Percentiles rank a stretch among this genome's conserved stretches.
Evolutionary conservation across 2,888 invertebrate species (phyloP).

Genomic region (Drosophila melanocephala): DNA sequence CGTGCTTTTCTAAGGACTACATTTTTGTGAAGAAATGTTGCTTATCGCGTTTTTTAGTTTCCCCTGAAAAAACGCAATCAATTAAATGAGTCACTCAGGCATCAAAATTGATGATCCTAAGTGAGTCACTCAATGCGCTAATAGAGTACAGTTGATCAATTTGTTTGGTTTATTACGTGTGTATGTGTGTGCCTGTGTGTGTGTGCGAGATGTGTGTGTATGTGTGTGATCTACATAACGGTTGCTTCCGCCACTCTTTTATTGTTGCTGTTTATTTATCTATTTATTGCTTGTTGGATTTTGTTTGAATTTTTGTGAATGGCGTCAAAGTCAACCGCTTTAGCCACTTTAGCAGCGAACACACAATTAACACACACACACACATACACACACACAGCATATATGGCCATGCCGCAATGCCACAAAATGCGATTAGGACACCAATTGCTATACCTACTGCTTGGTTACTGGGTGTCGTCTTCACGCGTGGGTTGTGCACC

Average conservation of each 20-base stretch:
- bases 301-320: slow-evolving; percentile 56
- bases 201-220: not conserved
- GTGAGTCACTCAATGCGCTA: slow-evolving; percentile 41
- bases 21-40: not conserved
- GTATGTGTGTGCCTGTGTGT: slow-evolving; percentile 24
- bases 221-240: slow-evolving; percentile 53
- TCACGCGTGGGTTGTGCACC: slow-evolving; percentile 48
- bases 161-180: slow-evolving; percentile 26
- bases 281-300: slow-evolving; percentile 23
- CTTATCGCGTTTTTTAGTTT: slow-evolving; percentile 44
- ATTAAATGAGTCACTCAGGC: slow-evolving; percentile 43
- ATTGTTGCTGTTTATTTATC: slow-evolving; percentile 3
- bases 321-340: slow-evolving; percentile 62
- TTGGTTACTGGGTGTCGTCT: not conserved
- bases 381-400: slow-evolving; percentile 1
- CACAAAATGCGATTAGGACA: slow-evolving; percentile 58
- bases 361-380: not conserved
- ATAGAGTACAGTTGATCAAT: slow-evolving; percentile 52
- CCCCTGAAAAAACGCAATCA: slow-evolving; percentile 13
- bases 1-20: not conserved
- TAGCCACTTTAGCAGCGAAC: slow-evolving; percentile 22
- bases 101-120: slow-evolving; percentile 28
- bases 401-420: slow-evolving; percentile 40
- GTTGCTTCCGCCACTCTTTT: slow-evolving; percentile 43
- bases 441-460: slow-evolving; percentile 33